Evolutionary conservation across 2,113 vertebrate species (phyloP).

Genomic region (Aepyceros melampus): DNA sequence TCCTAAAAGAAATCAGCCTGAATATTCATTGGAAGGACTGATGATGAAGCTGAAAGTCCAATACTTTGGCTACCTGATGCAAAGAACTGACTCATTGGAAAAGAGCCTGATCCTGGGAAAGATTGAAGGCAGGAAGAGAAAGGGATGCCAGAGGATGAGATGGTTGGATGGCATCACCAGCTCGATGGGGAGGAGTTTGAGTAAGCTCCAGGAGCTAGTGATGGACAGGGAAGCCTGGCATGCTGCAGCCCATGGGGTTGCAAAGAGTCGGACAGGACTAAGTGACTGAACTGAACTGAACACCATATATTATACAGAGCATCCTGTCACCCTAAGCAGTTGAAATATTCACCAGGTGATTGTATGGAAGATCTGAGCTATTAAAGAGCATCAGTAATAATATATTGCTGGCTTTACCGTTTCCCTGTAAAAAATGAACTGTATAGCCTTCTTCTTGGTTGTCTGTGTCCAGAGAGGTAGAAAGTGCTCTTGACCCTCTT

Average conservation of each 20-base stretch:
- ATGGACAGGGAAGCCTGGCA: neutral
- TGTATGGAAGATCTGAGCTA: neutral
- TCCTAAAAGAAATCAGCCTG: neutral
- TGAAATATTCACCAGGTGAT: neutral
- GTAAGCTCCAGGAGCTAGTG: neutral
- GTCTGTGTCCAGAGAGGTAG: neutral
- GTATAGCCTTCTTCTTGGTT: neutral
- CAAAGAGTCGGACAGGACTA: accelerated
- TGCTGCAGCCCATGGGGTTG: neutral
- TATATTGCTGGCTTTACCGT: neutral
- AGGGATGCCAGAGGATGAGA: neutral
- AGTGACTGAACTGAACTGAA: neutral
- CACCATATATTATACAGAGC: neutral
- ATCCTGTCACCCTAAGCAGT: neutral
- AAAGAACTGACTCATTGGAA: neutral
- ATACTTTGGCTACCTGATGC: neutral
- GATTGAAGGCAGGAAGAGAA: neutral
- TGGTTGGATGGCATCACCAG: neutral
- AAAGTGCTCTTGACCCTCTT: neutral
- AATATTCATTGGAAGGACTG: neutral
- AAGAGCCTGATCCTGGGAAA: neutral
- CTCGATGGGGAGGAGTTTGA: neutral
- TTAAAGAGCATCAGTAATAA: neutral
- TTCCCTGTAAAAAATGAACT: neutral
- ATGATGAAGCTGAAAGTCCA: neutral